These are phyloP conservation scores for Neoaliturus tenellus DNA, from an alignment of 2,888 invertebrate genomes.

Conservation along the genomic window DNA sequence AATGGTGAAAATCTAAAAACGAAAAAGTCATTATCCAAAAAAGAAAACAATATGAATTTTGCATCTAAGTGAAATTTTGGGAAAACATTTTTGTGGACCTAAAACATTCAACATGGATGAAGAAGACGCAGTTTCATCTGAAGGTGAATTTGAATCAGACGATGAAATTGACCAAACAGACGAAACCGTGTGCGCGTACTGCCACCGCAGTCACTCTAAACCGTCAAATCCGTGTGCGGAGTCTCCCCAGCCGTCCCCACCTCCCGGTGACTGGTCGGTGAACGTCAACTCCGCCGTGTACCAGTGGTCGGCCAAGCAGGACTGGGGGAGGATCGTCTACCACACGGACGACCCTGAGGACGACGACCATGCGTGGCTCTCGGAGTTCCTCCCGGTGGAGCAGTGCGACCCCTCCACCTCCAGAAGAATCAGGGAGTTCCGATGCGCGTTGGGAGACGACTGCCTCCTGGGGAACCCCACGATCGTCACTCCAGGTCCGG, in stretches of 20 bases:
- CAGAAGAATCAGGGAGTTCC: background rate
- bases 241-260: background rate
- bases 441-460: background rate
- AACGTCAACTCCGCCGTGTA: slow-evolving; percentile 23
- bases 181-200: background rate
- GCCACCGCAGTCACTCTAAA: background rate
- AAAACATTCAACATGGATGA: too few relatives aligned
- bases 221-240: background rate
- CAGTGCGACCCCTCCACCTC: background rate
- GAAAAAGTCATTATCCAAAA: too few relatives aligned
- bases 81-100: too few relatives aligned
- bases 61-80: too few relatives aligned
- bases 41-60: too few relatives aligned
- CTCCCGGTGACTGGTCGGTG: background rate
- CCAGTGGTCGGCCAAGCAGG: background rate
- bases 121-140: background rate
- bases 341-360: slow-evolving; percentile 32
- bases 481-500: slow-evolving; percentile 1
- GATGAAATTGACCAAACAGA: background rate
- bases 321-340: background rate
- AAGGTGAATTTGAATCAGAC: background rate
- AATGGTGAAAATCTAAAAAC: too few relatives aligned
- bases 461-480: slow-evolving; percentile 9
- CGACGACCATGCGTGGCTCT: slow-evolving; percentile 20
- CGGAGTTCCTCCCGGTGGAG: slow-evolving; percentile 27